Conservation (phyloP, 2,113 vertebrate genomes). For the Poeciliopsis prolifica region DNA sequence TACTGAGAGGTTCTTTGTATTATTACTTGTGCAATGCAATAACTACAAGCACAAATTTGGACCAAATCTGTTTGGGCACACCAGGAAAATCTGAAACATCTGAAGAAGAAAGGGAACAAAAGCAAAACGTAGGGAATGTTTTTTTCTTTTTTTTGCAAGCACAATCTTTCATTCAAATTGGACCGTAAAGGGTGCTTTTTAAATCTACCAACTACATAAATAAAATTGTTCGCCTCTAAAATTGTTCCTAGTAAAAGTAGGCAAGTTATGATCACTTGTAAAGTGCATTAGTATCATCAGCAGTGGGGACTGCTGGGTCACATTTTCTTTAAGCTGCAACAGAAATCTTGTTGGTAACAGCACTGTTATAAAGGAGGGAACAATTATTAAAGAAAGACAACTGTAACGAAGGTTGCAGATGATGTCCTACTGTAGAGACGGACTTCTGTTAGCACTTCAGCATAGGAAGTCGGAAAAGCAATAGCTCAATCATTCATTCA, state of each 20-base stretch:
- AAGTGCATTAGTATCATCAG: too few species aligned
- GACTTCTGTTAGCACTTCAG: neutral
- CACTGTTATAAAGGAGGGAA: too few species aligned
- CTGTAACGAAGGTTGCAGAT: too few species aligned
- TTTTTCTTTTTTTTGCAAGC: neutral
- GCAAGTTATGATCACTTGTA: too few species aligned
- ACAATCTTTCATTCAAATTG: neutral
- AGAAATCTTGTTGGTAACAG: too few species aligned
- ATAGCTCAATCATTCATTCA: neutral
- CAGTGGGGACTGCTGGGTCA: too few species aligned
- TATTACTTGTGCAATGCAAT: too few species aligned
- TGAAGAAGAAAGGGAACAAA: slow-evolving; percentile 12
- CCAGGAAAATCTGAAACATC: too few species aligned
- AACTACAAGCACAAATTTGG: slow-evolving; percentile 10
- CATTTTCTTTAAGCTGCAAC: too few species aligned
- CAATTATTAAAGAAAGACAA: too few species aligned
- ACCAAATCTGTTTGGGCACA: neutral
- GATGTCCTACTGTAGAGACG: neutral
- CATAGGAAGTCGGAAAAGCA: neutral
- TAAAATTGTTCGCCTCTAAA: too few species aligned
- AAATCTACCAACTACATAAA: neutral
- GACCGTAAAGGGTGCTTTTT: neutral
- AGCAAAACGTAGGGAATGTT: neutral
- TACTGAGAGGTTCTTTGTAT: neutral
- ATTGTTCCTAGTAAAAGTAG: too few species aligned